These are phyloP conservation scores for Cynopterus sphinx DNA, from an alignment of 2,797 vertebrate genomes.

Conservation along the genomic window DNA sequence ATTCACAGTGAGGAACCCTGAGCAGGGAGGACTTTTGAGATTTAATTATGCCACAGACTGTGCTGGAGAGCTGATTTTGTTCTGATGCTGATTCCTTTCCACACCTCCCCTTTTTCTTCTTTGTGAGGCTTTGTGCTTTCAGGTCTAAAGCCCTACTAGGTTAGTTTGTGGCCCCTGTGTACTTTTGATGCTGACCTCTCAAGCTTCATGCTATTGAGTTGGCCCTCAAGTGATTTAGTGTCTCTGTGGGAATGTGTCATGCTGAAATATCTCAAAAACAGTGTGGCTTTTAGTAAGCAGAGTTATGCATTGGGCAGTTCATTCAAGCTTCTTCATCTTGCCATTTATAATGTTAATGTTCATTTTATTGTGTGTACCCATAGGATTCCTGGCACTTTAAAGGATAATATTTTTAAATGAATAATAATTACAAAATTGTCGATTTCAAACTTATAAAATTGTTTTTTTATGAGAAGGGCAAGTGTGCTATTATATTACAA, in stretches of 20 bases:
- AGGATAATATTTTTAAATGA: slow-evolving; percentile 22
- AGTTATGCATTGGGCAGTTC: not conserved
- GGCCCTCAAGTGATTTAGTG: not conserved
- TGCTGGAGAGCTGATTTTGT: slow-evolving; percentile 73
- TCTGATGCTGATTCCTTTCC: slow-evolving; percentile 50
- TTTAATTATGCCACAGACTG: slow-evolving; percentile 76
- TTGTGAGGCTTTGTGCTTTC: not conserved
- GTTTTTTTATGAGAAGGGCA: slow-evolving; percentile 20
- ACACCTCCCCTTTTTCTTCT: not conserved
- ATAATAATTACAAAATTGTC: not conserved
- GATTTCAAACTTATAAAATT: not conserved
- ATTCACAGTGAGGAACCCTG: slow-evolving; percentile 76
- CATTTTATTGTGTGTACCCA: not conserved
- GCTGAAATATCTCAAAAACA: not conserved
- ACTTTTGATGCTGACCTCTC: not conserved
- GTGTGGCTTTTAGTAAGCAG: not conserved
- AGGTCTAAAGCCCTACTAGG: not conserved
- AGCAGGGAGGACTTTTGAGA: slow-evolving; percentile 72
- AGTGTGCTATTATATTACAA: not conserved
- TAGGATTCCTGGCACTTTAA: not conserved
- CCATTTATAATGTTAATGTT: not conserved
- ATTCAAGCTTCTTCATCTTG: not conserved
- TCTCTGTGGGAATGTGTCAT: not conserved
- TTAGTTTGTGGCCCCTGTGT: not conserved
- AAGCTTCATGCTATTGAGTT: not conserved